Percentiles rank a stretch among this genome's conserved stretches.
Conservation (phyloP, 2,888 invertebrate species). For the Homarus gammarus region DNA sequence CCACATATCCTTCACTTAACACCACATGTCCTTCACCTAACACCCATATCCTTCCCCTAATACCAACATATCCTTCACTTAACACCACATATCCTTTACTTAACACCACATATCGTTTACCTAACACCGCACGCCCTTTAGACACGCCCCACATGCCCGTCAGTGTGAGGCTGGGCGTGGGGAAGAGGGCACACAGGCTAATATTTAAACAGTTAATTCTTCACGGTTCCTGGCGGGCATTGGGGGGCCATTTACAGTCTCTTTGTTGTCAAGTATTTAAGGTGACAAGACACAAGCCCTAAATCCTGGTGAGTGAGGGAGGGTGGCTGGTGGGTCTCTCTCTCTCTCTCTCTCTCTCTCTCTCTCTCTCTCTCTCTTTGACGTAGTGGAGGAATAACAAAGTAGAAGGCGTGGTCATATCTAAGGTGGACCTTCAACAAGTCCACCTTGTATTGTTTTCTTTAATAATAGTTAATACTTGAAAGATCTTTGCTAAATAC, state of each 20-base stretch:
- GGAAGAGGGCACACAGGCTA: conserved; percentile 12
- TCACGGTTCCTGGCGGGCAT: conserved; percentile 57
- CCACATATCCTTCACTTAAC: not conserved
- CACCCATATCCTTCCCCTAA: not conserved
- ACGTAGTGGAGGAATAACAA: no score
- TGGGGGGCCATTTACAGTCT: conserved; percentile 49
- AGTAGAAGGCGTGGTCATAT: no score
- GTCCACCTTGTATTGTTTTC: no score
- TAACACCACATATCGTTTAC: no score
- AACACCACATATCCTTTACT: not conserved
- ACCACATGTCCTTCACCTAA: not conserved
- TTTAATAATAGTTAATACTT: no score
- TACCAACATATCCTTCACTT: not conserved
- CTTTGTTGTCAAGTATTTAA: conserved; percentile 60
- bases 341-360: no score
- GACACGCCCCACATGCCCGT: not conserved
- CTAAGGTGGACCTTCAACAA: no score
- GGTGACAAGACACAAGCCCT: conserved; percentile 48
- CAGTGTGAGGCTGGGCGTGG: not conserved
- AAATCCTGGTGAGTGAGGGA: conserved; percentile 21
- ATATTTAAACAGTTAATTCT: conserved; percentile 62
- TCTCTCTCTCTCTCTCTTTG: no score
- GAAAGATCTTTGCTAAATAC: conserved; percentile 1
- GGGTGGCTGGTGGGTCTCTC: no score
- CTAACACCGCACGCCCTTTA: not conserved